phyloP scores from a whole-genome alignment of 2,888 invertebrate genomes.

The Coelinius sp. region DNA sequence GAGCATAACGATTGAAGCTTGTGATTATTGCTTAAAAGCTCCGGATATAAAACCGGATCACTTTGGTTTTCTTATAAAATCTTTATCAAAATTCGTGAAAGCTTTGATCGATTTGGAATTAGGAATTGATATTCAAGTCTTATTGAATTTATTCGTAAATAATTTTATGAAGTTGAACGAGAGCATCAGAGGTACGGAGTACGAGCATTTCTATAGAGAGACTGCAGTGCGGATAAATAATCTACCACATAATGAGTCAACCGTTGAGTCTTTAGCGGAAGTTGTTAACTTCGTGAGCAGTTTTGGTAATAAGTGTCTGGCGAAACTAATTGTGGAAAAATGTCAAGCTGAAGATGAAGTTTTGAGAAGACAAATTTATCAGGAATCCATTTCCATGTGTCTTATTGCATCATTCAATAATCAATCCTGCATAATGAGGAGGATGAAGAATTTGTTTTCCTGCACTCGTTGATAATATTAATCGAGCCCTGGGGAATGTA shows the following conservation, averaged over 20 bases:
- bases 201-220: conserved; percentile 39
- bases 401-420: conserved; percentile 29
- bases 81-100: conserved; percentile 43
- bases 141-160: conserved; percentile 40
- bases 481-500: neutral
- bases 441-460: conserved; percentile 19
- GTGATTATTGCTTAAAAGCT: conserved; percentile 55
- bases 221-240: conserved; percentile 39
- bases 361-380: conserved; percentile 29
- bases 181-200: conserved; percentile 39
- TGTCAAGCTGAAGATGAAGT: neutral
- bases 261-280: conserved; percentile 33
- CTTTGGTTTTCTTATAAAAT: conserved; percentile 54
- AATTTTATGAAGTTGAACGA: conserved; percentile 42
- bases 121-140: conserved; percentile 30
- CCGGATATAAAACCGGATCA: conserved; percentile 49
- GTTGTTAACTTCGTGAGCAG: conserved; percentile 38
- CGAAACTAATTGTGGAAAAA: conserved; percentile 7
- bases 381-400: conserved; percentile 43
- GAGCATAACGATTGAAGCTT: conserved; percentile 56
- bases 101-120: conserved; percentile 37
- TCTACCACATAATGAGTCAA: conserved; percentile 17
- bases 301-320: conserved; percentile 47
- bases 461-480: neutral
- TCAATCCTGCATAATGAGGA: conserved; percentile 27